Conservation (phyloP, 1,140 invertebrate species). For the Bombyx mandarina region DNA sequence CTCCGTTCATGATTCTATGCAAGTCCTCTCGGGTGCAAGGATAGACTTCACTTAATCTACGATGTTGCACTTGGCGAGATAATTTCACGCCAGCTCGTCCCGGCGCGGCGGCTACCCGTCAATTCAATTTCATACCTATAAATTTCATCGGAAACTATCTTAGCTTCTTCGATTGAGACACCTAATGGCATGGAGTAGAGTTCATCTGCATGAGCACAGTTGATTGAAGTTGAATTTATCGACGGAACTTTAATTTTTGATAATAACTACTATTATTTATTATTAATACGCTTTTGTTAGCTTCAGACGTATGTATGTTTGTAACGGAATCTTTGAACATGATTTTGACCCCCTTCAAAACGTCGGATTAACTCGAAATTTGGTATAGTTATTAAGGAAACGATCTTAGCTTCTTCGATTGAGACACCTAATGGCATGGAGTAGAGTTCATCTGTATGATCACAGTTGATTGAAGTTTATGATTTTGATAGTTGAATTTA, state of each 20-base stretch:
- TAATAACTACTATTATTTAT: too few species aligned
- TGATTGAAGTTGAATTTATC: too few species aligned
- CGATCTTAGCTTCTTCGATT: conserved; percentile 10
- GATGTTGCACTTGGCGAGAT: conserved; percentile 49
- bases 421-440: conserved; percentile 5
- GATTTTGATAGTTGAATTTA: too few species aligned
- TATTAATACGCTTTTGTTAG: too few species aligned
- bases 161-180: conserved; percentile 6
- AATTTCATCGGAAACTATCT: conserved; percentile 33
- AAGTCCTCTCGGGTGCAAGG: conserved; percentile 8
- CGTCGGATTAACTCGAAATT: too few species aligned
- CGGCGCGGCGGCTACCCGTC: conserved; percentile 33
- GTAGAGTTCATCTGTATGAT: conserved; percentile 5
- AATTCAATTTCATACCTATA: conserved; percentile 58
- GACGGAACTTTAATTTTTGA: too few species aligned
- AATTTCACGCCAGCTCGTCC: conserved; percentile 43
- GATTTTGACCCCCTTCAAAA: too few species aligned
- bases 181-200: conserved; percentile 4
- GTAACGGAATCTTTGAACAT: too few species aligned
- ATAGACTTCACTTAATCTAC: conserved; percentile 48
- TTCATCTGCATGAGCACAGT: conserved; percentile 4
- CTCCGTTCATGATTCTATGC: too few species aligned
- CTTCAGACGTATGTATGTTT: too few species aligned
- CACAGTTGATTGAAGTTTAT: not conserved
- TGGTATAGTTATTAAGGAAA: conserved; percentile 13